phyloP scores from a whole-genome alignment of 2,797 vertebrate genomes.

The Argentina silus region DNA sequence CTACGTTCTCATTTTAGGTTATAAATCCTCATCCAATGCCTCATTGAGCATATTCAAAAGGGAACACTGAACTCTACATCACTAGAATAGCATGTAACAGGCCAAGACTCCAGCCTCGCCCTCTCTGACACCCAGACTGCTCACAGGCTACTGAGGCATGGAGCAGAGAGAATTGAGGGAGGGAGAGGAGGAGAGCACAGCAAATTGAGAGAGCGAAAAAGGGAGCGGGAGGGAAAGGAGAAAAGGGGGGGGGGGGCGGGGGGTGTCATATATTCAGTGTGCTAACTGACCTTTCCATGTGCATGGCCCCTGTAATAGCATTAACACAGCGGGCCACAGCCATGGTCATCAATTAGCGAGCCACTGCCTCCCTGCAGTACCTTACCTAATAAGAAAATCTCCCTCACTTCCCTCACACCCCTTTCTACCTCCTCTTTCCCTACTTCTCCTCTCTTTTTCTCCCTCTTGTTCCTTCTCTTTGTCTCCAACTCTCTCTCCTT shows the following conservation, averaged over 20 bases:
- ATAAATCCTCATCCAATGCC: conserved; percentile 35
- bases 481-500: neutral
- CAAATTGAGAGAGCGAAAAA: conserved; percentile 35
- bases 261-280: conserved; percentile 53
- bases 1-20: conserved; percentile 28
- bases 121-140: conserved; percentile 3
- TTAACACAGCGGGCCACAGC: conserved; percentile 65
- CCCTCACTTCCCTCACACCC: conserved; percentile 10
- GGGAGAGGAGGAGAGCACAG: conserved; percentile 4
- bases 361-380: conserved; percentile 26
- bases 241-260: conserved; percentile 20
- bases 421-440: neutral
- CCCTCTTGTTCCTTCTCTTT: neutral
- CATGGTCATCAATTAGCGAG: conserved; percentile 74
- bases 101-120: conserved; percentile 10
- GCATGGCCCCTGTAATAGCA: conserved; percentile 71
- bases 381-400: conserved; percentile 45
- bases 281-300: conserved; percentile 72
- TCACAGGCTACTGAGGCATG: conserved; percentile 4
- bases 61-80: conserved; percentile 4
- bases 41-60: conserved; percentile 36
- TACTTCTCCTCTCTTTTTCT: neutral
- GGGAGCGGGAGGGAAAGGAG: neutral
- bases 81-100: conserved; percentile 17
- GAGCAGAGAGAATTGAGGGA: conserved; percentile 7